Evolutionary conservation across 2,113 vertebrate genomes (phyloP), one percentile per base, ranked within the genome.

Genomic region (Gobiocypris rarus): DNA sequence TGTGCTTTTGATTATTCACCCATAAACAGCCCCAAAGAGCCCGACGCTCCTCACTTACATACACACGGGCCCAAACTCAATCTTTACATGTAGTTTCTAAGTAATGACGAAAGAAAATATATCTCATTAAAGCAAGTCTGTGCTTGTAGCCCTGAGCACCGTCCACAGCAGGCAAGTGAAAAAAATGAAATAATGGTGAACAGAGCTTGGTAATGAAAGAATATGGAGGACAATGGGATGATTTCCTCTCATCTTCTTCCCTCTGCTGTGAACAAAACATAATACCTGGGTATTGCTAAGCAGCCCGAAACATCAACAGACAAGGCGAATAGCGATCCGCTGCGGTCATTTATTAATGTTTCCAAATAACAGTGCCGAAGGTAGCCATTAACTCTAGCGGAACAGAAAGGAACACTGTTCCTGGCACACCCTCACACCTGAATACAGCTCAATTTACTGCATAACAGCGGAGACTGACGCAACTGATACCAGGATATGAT

Each of bases 221-320:
- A 82, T 58, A 82, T 45, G 67, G 22, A 82, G 67, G 22, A 28
- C 50, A 58, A 38, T 10, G 50, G 19, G 81, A 24, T 43, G 10
- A 28, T 19, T 71, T 43, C 28, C 65, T 41, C 17, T 52, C 10
- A 69, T 67, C 24, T 69, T 52, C 88, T 83, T 54, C 63, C 11
- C 2, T 80, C 28, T 89, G 86, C 70, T 74, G 83, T 86, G 82
- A 75, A 43, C 54, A 76, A 89, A 61, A 83, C 81, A 85, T 59
- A 82, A 90, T 88, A 85, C 67, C 89, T 45, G 77, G 52, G 14
- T 86, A 93, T 94, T 94, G 92, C 92, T 92, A 93, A 87, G 93
- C 91, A 91, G 94, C 92, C 89, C 85, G 91, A 94, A 94, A 94
- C 89, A 92, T 90, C 91, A 93, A 92, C 90, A 91, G 89, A 87